Base-by-base conservation (phyloP, 2,888 invertebrate species). In the Xestia ashworthii region DNA sequence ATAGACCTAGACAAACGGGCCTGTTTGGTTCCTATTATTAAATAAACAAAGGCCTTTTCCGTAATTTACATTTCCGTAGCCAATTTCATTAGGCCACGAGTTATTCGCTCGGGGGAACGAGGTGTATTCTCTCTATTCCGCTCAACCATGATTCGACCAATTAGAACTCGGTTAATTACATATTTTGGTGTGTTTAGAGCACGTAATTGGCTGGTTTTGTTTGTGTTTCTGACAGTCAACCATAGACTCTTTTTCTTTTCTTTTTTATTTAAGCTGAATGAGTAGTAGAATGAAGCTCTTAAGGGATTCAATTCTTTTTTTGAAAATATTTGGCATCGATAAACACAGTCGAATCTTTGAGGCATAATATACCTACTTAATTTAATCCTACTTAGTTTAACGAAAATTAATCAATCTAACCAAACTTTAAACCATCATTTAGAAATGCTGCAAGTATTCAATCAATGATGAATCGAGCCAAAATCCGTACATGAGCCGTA, bases 1-100 rank as follows among this genome's bases (percentile, higher is more conserved):
- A 92, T 88, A 92, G 85, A 86, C 91, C 90, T 91, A 91, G 89
- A 89, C 88, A 92, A 93, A 91, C 90, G 84, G 81, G 89, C 88
- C 89, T 88, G 88, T 90, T 89, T 89, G 89, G 88, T 89, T 86
- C 89, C 88, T 90, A 91, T 91, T 91, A 92, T 92, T 92, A 90
- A 92, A 91, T 91, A 93, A 92, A 92, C 90, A 90, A 85, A 87
- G 88, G 88, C 90, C 92, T 89, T 89, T 87, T 89, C 85, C 85
- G 85, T 87, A 90, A 91, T 92, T 93, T 92, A 91, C 91, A 91
- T 92, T 92, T 90, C 90, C 87, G 87, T 81, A 81, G 86, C 84
- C 91, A 90, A 92, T 93, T 93, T 92, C 89, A 92, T 92, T 92
- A 90, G 87, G 50, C 76, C 78, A 81, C 81, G 86, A 89, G 87